phyloP scores from a whole-genome alignment of 2,888 invertebrate genomes.

The Drosophila pseudotalamancana region DNA sequence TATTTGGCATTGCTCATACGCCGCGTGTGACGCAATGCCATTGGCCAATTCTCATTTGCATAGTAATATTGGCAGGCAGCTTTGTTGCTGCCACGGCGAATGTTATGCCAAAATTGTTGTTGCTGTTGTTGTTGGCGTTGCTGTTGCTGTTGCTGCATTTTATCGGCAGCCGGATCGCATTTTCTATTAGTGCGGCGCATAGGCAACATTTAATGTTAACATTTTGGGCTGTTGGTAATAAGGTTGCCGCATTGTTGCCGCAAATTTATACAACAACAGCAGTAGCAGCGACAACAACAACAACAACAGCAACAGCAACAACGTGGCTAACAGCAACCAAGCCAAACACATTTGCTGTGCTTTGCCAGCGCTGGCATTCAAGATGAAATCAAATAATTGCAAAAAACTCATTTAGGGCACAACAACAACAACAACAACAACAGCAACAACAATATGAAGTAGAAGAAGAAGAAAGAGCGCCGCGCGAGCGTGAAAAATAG shows the following conservation, averaged over 20 bases:
- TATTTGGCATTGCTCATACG: constrained; percentile 72
- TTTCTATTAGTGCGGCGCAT: constrained; percentile 77
- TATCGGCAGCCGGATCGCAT: constrained; percentile 69
- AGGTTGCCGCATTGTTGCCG: constrained; percentile 62
- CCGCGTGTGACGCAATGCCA: constrained; percentile 53
- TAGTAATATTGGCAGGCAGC: constrained; percentile 71
- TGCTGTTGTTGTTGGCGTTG: constrained; percentile 18
- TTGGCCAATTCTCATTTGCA: constrained; percentile 76
- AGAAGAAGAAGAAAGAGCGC: constrained; percentile 14
- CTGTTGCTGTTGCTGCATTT: constrained; percentile 46
- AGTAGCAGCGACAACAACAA: constrained; percentile 16
- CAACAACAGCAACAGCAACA: constrained; percentile 14
- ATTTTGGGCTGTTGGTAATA: constrained; percentile 67
- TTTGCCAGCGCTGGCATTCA: constrained; percentile 60
- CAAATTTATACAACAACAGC: constrained; percentile 50
- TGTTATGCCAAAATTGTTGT: constrained; percentile 35
- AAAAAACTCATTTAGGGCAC: constrained; percentile 78
- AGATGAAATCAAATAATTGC: constrained; percentile 81
- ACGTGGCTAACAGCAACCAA: constrained; percentile 18
- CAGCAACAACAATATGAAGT: constrained; percentile 14
- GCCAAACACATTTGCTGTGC: constrained; percentile 42
- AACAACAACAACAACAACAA: constrained; percentile 39
- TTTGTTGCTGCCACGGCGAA: constrained; percentile 30
- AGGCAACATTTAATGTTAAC: constrained; percentile 71
- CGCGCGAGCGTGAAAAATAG: constrained; percentile 31